Percentiles rank a stretch among this genome's conserved stretches.
Conservation (phyloP, 2,797 vertebrate genomes). For the Scolopax bukidnonensis region DNA sequence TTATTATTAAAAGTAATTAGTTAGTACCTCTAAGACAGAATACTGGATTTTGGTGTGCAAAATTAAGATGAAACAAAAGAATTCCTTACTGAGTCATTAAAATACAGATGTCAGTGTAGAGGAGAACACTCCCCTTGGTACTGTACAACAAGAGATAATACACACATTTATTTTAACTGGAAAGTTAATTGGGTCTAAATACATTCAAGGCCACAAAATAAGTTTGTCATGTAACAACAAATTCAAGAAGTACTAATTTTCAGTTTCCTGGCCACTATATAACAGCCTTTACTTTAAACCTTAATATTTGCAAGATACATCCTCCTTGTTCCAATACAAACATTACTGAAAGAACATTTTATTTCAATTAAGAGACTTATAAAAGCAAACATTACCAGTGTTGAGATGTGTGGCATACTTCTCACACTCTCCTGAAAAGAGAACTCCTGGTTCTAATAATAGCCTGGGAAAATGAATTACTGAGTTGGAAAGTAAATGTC, state of each 20-base stretch:
- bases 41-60: neutral
- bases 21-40: neutral
- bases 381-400: neutral
- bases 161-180: neutral
- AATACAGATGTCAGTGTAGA: neutral
- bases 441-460: neutral
- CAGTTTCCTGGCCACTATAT: neutral
- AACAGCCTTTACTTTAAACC: neutral
- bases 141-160: neutral
- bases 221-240: neutral
- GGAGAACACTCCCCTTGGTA: neutral
- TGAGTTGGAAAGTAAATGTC: constrained; percentile 2
- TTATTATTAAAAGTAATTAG: neutral
- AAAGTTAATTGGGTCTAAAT: neutral
- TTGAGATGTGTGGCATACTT: neutral
- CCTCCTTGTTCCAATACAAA: neutral
- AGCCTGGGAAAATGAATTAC: neutral
- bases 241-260: neutral
- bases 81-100: neutral
- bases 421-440: constrained; percentile 15
- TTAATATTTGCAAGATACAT: neutral
- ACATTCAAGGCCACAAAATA: neutral
- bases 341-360: constrained; percentile 10
- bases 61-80: neutral
- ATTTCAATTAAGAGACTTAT: constrained; percentile 13